A percentile compares a stretch with the other conserved stretches of the same genome.
Evolutionary conservation across 1,140 invertebrate genomes (phyloP).

Genomic region (Drosophila aff.): DNA sequence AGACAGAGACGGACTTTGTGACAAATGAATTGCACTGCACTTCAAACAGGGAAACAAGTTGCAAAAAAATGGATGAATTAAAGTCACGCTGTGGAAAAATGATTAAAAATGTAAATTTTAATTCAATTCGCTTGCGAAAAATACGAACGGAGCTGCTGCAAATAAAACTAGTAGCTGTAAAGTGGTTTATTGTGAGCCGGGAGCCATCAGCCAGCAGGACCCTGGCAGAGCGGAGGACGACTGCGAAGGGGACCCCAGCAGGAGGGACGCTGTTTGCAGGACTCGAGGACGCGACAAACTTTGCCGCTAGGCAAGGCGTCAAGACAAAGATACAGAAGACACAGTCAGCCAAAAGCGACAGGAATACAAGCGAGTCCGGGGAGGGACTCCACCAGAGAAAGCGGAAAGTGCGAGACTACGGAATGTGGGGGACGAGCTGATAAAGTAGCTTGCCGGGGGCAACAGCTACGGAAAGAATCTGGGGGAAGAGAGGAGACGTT

Average conservation of each 20-base stretch:
- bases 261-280: conserved; percentile 7
- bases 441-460: conserved; percentile 72
- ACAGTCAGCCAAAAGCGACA: conserved; percentile 42
- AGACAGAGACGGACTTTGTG: conserved; percentile 38
- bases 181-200: conserved; percentile 78
- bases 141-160: conserved; percentile 44
- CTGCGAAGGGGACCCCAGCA: neutral
- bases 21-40: conserved; percentile 66
- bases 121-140: conserved; percentile 67
- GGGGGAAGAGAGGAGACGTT: neutral
- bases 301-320: conserved; percentile 72
- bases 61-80: conserved; percentile 50
- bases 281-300: conserved; percentile 69
- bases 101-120: conserved; percentile 83
- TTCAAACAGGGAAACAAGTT: conserved; percentile 4
- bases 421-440: conserved; percentile 52
- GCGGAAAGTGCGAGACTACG: conserved; percentile 6
- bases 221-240: conserved; percentile 10
- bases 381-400: neutral
- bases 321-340: conserved; percentile 44
- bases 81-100: conserved; percentile 69
- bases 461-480: neutral
- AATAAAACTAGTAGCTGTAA: conserved; percentile 69
- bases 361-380: conserved; percentile 13
- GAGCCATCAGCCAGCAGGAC: conserved; percentile 24